phyloP scores from a whole-genome alignment of 2,888 invertebrate species.

The Pelosia muscerda region DNA sequence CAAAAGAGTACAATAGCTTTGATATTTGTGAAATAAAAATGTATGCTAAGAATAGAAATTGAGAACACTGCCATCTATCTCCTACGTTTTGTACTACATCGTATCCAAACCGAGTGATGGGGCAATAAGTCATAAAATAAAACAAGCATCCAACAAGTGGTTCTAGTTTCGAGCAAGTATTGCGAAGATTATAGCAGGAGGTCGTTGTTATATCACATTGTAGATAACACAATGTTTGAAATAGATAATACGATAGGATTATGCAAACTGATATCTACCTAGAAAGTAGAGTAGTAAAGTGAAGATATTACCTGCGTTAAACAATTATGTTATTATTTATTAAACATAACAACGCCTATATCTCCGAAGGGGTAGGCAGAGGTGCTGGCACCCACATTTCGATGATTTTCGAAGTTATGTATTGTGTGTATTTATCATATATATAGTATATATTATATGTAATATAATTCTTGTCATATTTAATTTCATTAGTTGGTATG shows the following conservation, averaged over 20 bases:
- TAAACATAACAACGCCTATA: no score
- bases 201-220: slow-evolving; percentile 40
- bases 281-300: neutral
- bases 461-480: no score
- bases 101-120: slow-evolving; percentile 17
- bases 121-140: slow-evolving; percentile 20
- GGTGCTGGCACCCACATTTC: no score
- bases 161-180: slow-evolving; percentile 38
- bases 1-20: no score
- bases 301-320: slow-evolving; percentile 16
- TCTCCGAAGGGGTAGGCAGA: no score
- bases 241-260: neutral
- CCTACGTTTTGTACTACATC: slow-evolving; percentile 17
- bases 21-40: neutral
- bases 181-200: slow-evolving; percentile 39
- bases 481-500: no score
- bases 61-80: slow-evolving; percentile 41
- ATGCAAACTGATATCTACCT: neutral
- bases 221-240: slow-evolving; percentile 10
- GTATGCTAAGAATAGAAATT: neutral
- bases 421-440: no score
- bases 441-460: no score
- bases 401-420: no score
- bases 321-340: no score
- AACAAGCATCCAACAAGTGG: slow-evolving; percentile 47